phyloP scores from a whole-genome alignment of 2,888 invertebrate species.

The Linyphia triangularis region DNA sequence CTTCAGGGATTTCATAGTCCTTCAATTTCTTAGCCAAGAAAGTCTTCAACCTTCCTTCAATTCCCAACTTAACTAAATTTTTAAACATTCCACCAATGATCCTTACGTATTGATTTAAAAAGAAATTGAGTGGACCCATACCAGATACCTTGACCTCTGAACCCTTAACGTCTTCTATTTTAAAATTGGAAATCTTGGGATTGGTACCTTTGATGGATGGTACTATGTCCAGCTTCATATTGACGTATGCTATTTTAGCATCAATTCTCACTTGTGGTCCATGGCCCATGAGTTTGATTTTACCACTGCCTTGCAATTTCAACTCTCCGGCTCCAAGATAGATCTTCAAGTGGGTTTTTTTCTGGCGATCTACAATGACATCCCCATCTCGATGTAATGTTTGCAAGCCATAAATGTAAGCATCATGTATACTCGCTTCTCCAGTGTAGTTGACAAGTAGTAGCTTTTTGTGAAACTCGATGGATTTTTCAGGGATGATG shows the following conservation, averaged over 20 bases:
- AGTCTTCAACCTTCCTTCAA: constrained; percentile 48
- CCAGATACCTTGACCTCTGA: constrained; percentile 53
- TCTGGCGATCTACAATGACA: constrained; percentile 59
- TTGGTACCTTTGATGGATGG: constrained; percentile 40
- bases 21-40: constrained; percentile 63
- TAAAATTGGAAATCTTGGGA: constrained; percentile 66
- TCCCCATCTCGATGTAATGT: constrained; percentile 60
- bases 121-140: constrained; percentile 55
- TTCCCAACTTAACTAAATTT: constrained; percentile 2
- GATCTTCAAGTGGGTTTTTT: constrained; percentile 57
- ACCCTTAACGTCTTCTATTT: constrained; percentile 69
- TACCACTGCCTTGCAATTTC: constrained; percentile 65
- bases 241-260: constrained; percentile 48
- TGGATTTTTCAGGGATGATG: constrained; percentile 43
- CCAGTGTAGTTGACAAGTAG: constrained; percentile 65
- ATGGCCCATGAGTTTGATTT: constrained; percentile 66
- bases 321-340: constrained; percentile 70
- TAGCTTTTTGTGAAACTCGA: constrained; percentile 53
- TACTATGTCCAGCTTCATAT: constrained; percentile 63
- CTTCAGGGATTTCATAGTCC: constrained; percentile 57
- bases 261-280: constrained; percentile 56
- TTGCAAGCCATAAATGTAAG: constrained; percentile 52
- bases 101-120: constrained; percentile 41
- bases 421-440: constrained; percentile 64
- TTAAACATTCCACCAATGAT: constrained; percentile 33